A percentile compares a stretch with the other conserved stretches of the same genome.
Conservation (phyloP, 2,797 vertebrate species). For the Sebastes steindachneri region DNA sequence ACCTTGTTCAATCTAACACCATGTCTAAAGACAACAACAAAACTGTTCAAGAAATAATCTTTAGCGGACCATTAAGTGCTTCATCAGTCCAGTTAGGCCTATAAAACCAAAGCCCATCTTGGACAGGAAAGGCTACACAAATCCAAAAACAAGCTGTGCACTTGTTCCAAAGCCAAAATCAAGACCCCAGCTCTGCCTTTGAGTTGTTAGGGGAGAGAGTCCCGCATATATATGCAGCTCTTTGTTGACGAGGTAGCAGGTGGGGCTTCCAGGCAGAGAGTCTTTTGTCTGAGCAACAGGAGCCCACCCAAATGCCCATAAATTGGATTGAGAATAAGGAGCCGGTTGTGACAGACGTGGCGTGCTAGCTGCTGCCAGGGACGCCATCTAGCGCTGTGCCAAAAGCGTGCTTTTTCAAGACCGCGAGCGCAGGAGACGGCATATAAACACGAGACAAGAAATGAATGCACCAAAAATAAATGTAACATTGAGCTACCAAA, state of each 20-base stretch:
- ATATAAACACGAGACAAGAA: neutral
- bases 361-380: conserved; percentile 34
- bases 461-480: conserved; percentile 1
- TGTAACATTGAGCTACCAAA: neutral
- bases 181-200: conserved; percentile 25
- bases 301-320: conserved; percentile 45
- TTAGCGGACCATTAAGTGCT: neutral
- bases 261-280: conserved; percentile 47
- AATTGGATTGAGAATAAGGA: conserved; percentile 51
- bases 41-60: neutral
- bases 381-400: neutral
- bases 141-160: conserved; percentile 23
- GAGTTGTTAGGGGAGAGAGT: neutral
- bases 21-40: neutral
- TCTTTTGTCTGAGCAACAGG: conserved; percentile 53
- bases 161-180: conserved; percentile 23
- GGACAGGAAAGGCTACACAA: neutral
- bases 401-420: conserved; percentile 43
- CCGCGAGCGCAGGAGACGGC: neutral
- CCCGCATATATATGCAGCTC: conserved; percentile 25
- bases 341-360: conserved; percentile 40
- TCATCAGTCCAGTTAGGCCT: neutral
- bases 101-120: neutral
- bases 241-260: conserved; percentile 61
- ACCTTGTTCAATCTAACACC: neutral